Percentiles rank a stretch among this genome's conserved stretches.
Evolutionary conservation across 2,888 invertebrate genomes (phyloP).

Genomic region (Hoplodrina blanda): DNA sequence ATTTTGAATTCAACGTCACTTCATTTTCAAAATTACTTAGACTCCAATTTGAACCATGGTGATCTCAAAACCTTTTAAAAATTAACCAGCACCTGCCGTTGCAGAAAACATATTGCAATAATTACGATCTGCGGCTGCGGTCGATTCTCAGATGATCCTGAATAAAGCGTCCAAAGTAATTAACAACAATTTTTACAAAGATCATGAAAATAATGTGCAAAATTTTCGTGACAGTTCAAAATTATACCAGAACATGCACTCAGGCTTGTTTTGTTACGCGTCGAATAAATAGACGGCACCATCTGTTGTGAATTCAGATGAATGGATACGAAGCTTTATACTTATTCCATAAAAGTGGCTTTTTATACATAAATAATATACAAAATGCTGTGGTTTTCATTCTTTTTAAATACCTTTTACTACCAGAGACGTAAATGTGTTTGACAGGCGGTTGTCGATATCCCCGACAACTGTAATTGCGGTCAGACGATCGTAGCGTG

Average conservation of each 20-base stretch:
- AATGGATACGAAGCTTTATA: neutral
- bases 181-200: neutral
- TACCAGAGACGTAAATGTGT: neutral
- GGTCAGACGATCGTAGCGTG: neutral
- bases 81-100: neutral
- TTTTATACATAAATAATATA: neutral
- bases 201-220: neutral
- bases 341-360: neutral
- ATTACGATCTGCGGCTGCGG: neutral
- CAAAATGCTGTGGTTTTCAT: neutral
- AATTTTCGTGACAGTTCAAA: neutral
- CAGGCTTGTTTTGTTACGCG: neutral
- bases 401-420: neutral
- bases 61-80: neutral
- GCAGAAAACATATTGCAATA: neutral
- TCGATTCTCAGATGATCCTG: neutral
- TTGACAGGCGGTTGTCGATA: slow-evolving; percentile 7
- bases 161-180: neutral
- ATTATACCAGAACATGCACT: neutral
- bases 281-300: neutral
- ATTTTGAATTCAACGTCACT: too few relatives aligned
- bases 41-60: too few relatives aligned
- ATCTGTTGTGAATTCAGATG: neutral
- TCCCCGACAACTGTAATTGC: neutral
- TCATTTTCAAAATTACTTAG: too few relatives aligned